phyloP scores from a whole-genome alignment of 1,140 invertebrate genomes.

The Pygmarrhopalites habei region DNA sequence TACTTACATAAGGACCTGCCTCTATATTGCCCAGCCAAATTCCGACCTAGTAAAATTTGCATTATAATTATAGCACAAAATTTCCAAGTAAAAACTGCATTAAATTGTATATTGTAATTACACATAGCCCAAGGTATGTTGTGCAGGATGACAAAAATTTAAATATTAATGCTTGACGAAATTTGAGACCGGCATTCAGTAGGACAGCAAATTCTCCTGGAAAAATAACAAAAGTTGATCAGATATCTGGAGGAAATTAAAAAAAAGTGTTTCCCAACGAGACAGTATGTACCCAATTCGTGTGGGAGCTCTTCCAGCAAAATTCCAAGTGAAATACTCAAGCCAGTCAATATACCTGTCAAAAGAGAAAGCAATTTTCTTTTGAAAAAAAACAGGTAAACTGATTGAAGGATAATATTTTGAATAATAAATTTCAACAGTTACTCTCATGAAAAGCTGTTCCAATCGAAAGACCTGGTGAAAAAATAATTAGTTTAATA shows the following conservation, averaged over 20 bases:
- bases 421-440: too few species aligned
- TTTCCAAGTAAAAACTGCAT: too few species aligned
- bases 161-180: constrained; percentile 57
- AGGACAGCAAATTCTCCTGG: constrained; percentile 64
- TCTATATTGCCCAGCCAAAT: constrained; percentile 50
- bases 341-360: constrained; percentile 49
- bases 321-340: constrained; percentile 61
- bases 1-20: constrained; percentile 50
- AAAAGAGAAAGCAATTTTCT: too few species aligned
- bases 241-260: neutral
- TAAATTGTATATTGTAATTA: too few species aligned
- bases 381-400: too few species aligned
- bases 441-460: constrained; percentile 59
- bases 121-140: constrained; percentile 57
- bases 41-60: too few species aligned
- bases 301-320: constrained; percentile 66
- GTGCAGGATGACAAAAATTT: constrained; percentile 61
- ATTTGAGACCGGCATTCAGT: constrained; percentile 59
- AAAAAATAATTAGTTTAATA: too few species aligned
- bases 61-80: too few species aligned
- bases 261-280: neutral
- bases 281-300: constrained; percentile 52
- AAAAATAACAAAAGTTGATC: too few species aligned
- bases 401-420: too few species aligned
- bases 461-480: constrained; percentile 59